Percentiles rank a stretch among this genome's conserved stretches.
These are phyloP conservation scores for Choloepus didactylus DNA, from an alignment of 2,797 vertebrate species.

Conservation along the genomic window DNA sequence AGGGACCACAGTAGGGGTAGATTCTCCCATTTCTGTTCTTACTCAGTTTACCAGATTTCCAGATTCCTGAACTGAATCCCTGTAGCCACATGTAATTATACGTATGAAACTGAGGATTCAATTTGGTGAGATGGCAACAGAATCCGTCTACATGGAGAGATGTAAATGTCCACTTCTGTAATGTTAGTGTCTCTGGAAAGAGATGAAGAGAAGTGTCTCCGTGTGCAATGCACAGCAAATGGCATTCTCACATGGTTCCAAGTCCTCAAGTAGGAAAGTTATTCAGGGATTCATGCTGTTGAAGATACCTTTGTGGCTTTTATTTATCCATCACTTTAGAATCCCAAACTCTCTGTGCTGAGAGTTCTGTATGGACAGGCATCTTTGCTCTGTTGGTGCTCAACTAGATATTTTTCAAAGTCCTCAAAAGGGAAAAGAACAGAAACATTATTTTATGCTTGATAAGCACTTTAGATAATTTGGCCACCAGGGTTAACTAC, in stretches of 20 bases:
- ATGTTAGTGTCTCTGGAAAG: neutral
- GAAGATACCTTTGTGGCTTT: neutral
- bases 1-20: neutral
- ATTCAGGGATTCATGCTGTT: fast-evolving
- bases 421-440: neutral
- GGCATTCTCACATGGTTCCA: neutral
- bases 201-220: neutral
- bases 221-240: fast-evolving
- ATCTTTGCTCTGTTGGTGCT: neutral
- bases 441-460: neutral
- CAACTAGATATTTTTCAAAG: neutral
- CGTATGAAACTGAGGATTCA: neutral
- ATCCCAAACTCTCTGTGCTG: neutral
- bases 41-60: fast-evolving
- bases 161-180: neutral
- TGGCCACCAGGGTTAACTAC: neutral
- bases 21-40: too few species aligned
- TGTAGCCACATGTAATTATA: neutral
- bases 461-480: neutral
- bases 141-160: neutral
- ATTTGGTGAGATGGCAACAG: neutral
- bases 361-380: fast-evolving
- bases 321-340: neutral
- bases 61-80: neutral
- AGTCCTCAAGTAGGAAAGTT: neutral